These are phyloP conservation scores for Diplolepis rosae DNA, from an alignment of 2,888 invertebrate genomes.

Conservation along the genomic window DNA sequence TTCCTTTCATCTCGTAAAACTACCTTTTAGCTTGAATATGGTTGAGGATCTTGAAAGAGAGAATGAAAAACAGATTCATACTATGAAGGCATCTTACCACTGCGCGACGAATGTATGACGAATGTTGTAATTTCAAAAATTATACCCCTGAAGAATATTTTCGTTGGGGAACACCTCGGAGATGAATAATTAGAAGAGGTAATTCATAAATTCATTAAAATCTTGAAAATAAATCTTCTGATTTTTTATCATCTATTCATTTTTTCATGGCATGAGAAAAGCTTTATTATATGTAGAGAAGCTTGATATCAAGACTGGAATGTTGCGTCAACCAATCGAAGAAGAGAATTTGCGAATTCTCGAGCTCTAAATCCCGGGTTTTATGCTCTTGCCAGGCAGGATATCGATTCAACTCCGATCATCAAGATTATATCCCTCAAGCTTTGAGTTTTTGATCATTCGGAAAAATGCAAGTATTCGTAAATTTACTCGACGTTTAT, in stretches of 20 bases:
- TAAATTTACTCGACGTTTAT: constrained; percentile 4
- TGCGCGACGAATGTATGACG: constrained; percentile 18
- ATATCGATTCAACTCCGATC: constrained; percentile 5
- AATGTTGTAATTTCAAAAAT: constrained; percentile 5
- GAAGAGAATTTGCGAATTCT: constrained; percentile 19
- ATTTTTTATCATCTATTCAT: constrained; percentile 29
- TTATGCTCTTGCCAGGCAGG: constrained; percentile 34
- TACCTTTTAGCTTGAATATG: not conserved
- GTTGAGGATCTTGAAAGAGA: constrained; percentile 11
- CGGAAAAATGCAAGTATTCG: constrained; percentile 4
- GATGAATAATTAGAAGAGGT: not conserved
- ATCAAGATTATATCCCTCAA: constrained; percentile 18
- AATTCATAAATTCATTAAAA: not conserved
- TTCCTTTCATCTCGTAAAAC: constrained; percentile 11
- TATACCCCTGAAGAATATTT: not conserved
- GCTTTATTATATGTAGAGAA: constrained; percentile 40
- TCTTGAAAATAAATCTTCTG: not conserved
- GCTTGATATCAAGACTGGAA: constrained; percentile 44
- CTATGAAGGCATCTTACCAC: constrained; percentile 12
- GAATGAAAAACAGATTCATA: not conserved
- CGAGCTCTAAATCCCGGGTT: constrained; percentile 37
- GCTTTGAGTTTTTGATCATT: constrained; percentile 17
- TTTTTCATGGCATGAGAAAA: constrained; percentile 44
- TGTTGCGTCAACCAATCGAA: constrained; percentile 36
- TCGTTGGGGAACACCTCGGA: not conserved